These are phyloP conservation scores for Matsumyia berberina DNA, from an alignment of 2,888 invertebrate genomes.

Conservation along the genomic window DNA sequence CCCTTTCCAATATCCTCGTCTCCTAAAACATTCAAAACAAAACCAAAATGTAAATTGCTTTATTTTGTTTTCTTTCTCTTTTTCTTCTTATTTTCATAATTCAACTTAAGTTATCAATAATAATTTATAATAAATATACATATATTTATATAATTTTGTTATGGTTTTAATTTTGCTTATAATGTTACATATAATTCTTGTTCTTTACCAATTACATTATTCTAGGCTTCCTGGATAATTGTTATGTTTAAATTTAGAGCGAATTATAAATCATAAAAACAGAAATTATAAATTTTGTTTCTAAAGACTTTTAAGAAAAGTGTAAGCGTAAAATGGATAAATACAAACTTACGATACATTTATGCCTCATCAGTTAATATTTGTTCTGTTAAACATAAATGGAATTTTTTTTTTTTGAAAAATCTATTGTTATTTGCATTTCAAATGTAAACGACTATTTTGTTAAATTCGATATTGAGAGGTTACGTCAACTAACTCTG, in stretches of 20 bases:
- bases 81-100: conserved; percentile 46
- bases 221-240: conserved; percentile 45
- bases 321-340: conserved; percentile 18
- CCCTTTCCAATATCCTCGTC: not conserved
- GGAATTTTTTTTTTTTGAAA: not conserved
- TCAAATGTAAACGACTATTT: conserved; percentile 18
- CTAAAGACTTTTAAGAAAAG: not conserved
- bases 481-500: conserved; percentile 33
- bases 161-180: conserved; percentile 27
- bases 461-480: conserved; percentile 69
- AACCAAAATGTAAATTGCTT: conserved; percentile 60
- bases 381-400: not conserved
- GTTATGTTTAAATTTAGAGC: conserved; percentile 6
- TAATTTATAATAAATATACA: conserved; percentile 62
- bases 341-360: not conserved
- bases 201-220: conserved; percentile 40
- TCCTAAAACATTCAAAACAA: conserved; percentile 37
- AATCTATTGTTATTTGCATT: conserved; percentile 5
- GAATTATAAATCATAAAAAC: not conserved
- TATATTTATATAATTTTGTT: conserved; percentile 36
- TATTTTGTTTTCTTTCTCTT: conserved; percentile 43
- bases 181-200: conserved; percentile 45
- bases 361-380: not conserved
- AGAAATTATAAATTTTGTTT: conserved; percentile 2
- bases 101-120: conserved; percentile 46